Evolutionary conservation across 1,140 invertebrate genomes (phyloP), one percentile per base, ranked within the genome.

Genomic region (Ips typographus): DNA sequence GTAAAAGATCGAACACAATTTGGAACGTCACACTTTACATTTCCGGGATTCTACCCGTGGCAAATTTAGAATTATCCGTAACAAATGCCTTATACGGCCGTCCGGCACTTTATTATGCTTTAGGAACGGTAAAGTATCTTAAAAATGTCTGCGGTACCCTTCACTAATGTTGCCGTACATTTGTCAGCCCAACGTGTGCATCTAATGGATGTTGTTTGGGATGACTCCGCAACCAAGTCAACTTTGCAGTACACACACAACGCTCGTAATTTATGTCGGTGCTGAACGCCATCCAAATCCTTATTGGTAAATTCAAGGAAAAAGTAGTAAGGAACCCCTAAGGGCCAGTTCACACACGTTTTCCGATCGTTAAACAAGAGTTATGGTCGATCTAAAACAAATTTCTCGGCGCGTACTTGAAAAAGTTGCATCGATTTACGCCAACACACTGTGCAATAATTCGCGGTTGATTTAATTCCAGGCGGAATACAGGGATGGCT

Each of bases 61-160:
- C 55, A 52, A 59, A 67, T 67, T 59, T n/a, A 39, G 65, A 67
- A 67, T 67, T 67, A 67, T 67, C 65, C 65, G 65, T 67, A 67
- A 40, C 56, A 67, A 67, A 67, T 59, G 47, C 65, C 65, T 67
- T 67, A 51, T 60, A 67, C 65, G 65, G 43, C 60, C 65, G 65
- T 41, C 56, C 56, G 43, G 65, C 56, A 67, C 65, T 67, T 59
- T 67, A 67, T 67, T 67, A 67, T 67, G 47, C 65, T 67, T 67
- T 67, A 67, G 56, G 44, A 67, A 67, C 57, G 65, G 56, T 60
- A 60, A 60, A 67, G 56, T 57, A 52, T 59, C 43, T 60, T 47
- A 59, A 60, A 67, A 65, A 59, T 51, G 59, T 51, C 38, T 57
- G 64, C 64, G 8, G 43, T 65, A 65, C 65, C 65, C 65, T 67